Conservation (phyloP, 2,113 vertebrate genomes). For the Canis aureus region DNA sequence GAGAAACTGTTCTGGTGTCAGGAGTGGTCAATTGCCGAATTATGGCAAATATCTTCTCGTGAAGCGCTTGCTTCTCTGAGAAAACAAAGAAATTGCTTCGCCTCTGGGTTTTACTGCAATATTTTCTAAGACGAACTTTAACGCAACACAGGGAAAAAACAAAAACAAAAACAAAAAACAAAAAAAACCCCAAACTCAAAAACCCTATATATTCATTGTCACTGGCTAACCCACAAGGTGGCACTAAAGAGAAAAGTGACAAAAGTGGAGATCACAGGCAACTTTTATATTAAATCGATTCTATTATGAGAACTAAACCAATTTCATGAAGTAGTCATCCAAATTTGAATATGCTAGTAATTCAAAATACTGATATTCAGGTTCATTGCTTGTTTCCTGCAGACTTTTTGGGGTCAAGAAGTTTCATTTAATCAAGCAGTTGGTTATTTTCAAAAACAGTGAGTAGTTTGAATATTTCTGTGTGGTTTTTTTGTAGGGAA, state of each 20-base stretch:
- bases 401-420: background rate
- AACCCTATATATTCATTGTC: conserved; percentile 67
- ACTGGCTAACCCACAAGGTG: conserved; percentile 89
- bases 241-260: conserved; percentile 90
- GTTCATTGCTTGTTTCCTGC: conserved; percentile 56
- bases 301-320: conserved; percentile 77
- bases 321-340: conserved; percentile 72
- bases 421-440: conserved; percentile 15
- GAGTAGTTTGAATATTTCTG: conserved; percentile 15
- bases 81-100: conserved; percentile 51
- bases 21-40: conserved; percentile 80
- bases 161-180: background rate
- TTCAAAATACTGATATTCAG: conserved; percentile 24
- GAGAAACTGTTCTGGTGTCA: conserved; percentile 80
- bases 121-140: conserved; percentile 48
- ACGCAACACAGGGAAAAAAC: background rate
- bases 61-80: conserved; percentile 26
- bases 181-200: background rate
- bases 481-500: background rate
- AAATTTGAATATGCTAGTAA: conserved; percentile 77
- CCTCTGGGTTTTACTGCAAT: background rate
- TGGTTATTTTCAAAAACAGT: conserved; percentile 48
- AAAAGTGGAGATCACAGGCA: conserved; percentile 83
- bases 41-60: conserved; percentile 68
- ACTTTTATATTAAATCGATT: conserved; percentile 79